Percentiles rank a stretch among this genome's conserved stretches.
phyloP scores from a whole-genome alignment of 1,140 invertebrate species.

The Apis laboriosa region DNA sequence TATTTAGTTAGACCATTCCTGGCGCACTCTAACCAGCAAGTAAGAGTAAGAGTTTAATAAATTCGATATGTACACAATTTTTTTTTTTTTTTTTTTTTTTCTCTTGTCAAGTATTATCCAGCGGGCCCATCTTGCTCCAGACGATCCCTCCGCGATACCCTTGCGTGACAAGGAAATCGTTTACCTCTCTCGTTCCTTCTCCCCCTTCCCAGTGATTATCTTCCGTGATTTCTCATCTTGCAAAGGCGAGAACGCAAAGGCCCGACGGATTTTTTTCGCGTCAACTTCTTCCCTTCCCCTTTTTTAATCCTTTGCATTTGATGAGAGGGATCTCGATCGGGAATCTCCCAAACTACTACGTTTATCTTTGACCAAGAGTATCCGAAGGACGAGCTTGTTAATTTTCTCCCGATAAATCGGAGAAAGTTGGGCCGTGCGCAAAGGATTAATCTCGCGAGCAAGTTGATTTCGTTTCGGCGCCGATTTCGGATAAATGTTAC shows the following conservation, averaged over 20 bases:
- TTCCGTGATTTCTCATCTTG: not conserved
- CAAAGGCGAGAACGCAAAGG: not conserved
- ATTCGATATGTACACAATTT: conserved; percentile 37
- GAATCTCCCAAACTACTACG: not conserved
- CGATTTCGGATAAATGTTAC: conserved; percentile 1
- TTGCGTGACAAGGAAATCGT: not conserved
- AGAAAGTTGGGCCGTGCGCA: not conserved
- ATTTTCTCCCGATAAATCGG: not conserved
- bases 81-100: conserved; percentile 19
- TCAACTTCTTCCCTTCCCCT: not conserved
- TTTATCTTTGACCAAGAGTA: not conserved
- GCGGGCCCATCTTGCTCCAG: not conserved
- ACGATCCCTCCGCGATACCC: not conserved
- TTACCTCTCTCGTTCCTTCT: not conserved
- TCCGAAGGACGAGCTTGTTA: not conserved
- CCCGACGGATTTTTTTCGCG: not conserved
- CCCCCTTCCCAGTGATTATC: not conserved
- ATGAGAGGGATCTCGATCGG: not conserved
- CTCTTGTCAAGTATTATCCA: not conserved
- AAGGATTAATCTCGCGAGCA: not conserved
- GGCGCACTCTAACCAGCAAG: conserved; percentile 67
- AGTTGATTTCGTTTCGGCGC: not conserved
- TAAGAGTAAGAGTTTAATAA: conserved; percentile 61
- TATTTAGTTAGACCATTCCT: conserved; percentile 62
- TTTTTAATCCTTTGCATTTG: not conserved